Evolutionary conservation across 53 echinoderm and acorn worm species (phyloP).

Genomic region (Stichopus horrens): DNA sequence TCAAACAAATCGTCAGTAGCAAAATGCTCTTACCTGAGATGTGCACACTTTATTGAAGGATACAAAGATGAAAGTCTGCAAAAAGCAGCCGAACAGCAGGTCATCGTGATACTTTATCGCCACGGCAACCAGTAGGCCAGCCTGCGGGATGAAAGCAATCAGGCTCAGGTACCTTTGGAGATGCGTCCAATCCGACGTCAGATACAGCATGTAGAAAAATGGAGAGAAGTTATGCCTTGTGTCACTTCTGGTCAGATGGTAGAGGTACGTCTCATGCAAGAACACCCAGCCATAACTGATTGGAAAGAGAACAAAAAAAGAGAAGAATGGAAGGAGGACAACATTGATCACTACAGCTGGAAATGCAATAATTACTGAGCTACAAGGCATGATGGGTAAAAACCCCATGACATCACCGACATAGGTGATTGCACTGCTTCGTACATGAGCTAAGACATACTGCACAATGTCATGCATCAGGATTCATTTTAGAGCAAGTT

Average conservation of each 20-base stretch:
- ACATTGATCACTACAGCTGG: not conserved
- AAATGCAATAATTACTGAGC: no score
- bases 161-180: slow-evolving; percentile 59
- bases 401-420: no score
- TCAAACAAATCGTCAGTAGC: not conserved
- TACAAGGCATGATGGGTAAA: no score
- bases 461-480: no score
- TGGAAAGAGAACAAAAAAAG: not conserved
- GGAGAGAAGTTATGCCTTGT: slow-evolving; percentile 93
- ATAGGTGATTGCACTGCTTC: no score
- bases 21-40: slow-evolving; percentile 70
- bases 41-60: slow-evolving; percentile 98
- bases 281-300: slow-evolving; percentile 79
- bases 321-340: not conserved
- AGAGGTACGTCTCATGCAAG: slow-evolving; percentile 81
- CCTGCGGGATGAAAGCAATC: slow-evolving; percentile 78
- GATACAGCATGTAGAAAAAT: slow-evolving; percentile 92
- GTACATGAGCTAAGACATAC: no score
- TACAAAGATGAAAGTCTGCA: slow-evolving; percentile 91
- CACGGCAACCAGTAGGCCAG: slow-evolving; percentile 66
- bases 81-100: slow-evolving; percentile 83
- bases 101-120: slow-evolving; percentile 69
- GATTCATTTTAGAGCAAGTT: no score
- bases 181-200: slow-evolving; percentile 63
- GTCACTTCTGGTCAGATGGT: slow-evolving; percentile 85